Conservation (phyloP, 1,140 invertebrate species). For the Kradibia gibbosae region DNA sequence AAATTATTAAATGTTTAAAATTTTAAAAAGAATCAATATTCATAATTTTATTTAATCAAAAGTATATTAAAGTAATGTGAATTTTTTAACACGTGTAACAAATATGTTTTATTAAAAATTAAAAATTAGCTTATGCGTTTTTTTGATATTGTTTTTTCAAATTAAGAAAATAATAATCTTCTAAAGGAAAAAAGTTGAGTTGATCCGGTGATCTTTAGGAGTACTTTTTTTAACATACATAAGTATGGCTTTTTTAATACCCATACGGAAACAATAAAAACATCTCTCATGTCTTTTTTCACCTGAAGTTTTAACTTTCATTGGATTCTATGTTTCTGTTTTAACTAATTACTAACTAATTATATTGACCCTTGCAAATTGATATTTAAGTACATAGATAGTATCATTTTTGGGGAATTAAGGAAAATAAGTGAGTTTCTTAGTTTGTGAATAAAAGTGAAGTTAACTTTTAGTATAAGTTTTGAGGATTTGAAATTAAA, state of each 20-base stretch:
- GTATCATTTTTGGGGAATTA: neutral
- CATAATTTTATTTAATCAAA: no score
- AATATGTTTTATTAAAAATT: no score
- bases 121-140: no score
- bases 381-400: conserved; percentile 5
- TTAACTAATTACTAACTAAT: neutral
- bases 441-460: neutral
- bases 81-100: no score
- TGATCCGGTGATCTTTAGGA: no score
- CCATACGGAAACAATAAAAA: neutral
- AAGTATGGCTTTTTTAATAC: neutral
- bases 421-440: neutral
- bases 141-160: no score
- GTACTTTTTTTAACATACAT: no score
- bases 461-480: conserved; percentile 30
- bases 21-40: no score
- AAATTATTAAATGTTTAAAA: no score
- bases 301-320: neutral
- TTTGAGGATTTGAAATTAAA: neutral
- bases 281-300: neutral
- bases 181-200: no score
- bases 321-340: neutral
- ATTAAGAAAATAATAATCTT: no score
- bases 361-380: neutral
- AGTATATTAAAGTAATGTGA: no score